Percentiles rank a stretch among this genome's conserved stretches.
Conservation (phyloP, 2,888 invertebrate species). For the Choristoneura rosaceana region DNA sequence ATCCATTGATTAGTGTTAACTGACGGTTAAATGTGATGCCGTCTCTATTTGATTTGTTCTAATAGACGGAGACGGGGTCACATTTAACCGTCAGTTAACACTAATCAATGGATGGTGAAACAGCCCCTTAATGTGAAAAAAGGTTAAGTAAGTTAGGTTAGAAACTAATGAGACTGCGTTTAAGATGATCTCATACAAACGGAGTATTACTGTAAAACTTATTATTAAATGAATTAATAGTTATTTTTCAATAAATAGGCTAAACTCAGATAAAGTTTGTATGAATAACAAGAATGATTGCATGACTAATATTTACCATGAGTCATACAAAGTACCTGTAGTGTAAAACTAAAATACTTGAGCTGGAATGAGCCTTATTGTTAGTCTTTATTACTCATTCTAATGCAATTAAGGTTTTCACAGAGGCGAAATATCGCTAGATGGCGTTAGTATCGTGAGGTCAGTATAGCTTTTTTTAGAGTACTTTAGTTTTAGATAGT, state of each 20-base stretch:
- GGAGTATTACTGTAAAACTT: not conserved
- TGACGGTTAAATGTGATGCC: no score
- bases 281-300: slow-evolving; percentile 19
- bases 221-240: not conserved
- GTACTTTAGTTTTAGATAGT: no score
- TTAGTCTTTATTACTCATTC: slow-evolving; percentile 22
- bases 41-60: no score
- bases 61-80: no score
- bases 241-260: not conserved
- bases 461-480: no score
- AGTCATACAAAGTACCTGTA: slow-evolving; percentile 15
- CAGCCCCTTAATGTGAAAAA: no score
- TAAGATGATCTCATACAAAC: not conserved
- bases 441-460: no score
- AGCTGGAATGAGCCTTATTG: not conserved
- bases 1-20: no score
- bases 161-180: not conserved
- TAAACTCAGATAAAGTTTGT: slow-evolving; percentile 9
- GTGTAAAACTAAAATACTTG: not conserved
- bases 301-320: slow-evolving; percentile 14
- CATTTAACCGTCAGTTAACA: no score
- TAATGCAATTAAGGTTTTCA: not conserved
- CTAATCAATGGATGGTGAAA: no score
- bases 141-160: no score
- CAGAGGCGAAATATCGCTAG: no score